Conservation (phyloP, 2,888 invertebrate species). For the Theretra japonica region DNA sequence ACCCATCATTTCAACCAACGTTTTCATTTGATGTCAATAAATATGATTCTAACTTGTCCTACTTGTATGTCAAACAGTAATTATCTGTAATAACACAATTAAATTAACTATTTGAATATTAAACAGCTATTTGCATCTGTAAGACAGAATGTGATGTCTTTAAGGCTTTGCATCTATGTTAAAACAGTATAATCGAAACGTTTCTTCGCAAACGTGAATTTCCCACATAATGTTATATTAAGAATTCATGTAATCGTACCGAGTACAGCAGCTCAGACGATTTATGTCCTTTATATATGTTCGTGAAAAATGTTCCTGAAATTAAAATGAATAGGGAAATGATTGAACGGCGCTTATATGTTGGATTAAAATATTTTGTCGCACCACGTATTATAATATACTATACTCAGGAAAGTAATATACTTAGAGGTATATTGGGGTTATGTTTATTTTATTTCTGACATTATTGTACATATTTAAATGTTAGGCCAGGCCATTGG, state of each 20-base stretch:
- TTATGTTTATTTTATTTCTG: no score
- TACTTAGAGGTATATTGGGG: no score
- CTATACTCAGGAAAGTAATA: background rate
- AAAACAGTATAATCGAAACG: background rate
- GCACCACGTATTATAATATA: background rate
- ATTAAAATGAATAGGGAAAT: constrained; percentile 17
- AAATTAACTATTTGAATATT: background rate
- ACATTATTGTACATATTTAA: no score
- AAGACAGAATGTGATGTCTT: background rate
- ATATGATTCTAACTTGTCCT: no score
- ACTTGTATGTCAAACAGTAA: no score
- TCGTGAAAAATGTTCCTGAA: background rate
- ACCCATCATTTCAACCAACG: no score
- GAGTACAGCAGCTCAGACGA: constrained; percentile 10
- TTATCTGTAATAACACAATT: background rate
- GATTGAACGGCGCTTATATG: background rate
- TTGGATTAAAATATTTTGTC: background rate
- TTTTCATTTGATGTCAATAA: no score
- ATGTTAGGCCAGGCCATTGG: no score
- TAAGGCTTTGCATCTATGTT: background rate
- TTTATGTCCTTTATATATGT: constrained; percentile 19
- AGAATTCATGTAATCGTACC: constrained; percentile 18
- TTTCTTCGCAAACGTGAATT: constrained; percentile 7
- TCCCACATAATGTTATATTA: constrained; percentile 7
- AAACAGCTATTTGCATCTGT: background rate